Conservation (phyloP, 2,888 invertebrate species). For the Agonum fuliginosum region DNA sequence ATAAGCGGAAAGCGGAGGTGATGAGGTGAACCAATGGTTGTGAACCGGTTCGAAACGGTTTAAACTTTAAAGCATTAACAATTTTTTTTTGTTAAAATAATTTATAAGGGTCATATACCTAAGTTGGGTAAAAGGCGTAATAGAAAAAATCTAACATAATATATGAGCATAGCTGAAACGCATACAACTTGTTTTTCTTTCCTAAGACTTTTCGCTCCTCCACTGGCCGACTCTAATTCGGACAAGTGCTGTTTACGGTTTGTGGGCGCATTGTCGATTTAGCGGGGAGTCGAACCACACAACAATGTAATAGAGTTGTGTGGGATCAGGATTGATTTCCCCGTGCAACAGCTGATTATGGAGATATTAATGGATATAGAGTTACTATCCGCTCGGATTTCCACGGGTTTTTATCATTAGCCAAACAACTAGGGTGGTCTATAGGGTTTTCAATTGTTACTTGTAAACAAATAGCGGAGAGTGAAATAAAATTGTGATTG, state of each 20-base stretch:
- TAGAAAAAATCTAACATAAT: no score
- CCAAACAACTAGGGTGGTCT: neutral
- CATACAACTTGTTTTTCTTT: neutral
- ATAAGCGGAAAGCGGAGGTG: no score
- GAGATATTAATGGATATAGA: conserved; percentile 38
- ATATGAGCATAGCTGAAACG: no score
- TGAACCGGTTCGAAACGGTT: no score
- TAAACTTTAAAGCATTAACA: no score
- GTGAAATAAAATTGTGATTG: neutral
- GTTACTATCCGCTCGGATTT: conserved; percentile 36
- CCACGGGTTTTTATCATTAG: conserved; percentile 31
- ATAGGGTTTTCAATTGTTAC: conserved; percentile 6
- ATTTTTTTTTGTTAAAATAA: no score
- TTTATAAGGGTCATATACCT: no score
- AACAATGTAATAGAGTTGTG: conserved; percentile 26
- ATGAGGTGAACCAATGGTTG: no score
- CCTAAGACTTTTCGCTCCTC: neutral
- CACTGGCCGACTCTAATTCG: conserved; percentile 48
- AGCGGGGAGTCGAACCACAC: conserved; percentile 33
- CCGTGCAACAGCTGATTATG: conserved; percentile 35
- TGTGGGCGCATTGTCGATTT: conserved; percentile 48
- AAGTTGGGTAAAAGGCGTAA: no score
- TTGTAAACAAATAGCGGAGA: neutral
- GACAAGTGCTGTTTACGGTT: conserved; percentile 53
- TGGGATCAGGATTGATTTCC: conserved; percentile 48